Evolutionary conservation across 2,888 invertebrate genomes (phyloP), one percentile per base, ranked within the genome.

Genomic region (Phengaris alcon): DNA sequence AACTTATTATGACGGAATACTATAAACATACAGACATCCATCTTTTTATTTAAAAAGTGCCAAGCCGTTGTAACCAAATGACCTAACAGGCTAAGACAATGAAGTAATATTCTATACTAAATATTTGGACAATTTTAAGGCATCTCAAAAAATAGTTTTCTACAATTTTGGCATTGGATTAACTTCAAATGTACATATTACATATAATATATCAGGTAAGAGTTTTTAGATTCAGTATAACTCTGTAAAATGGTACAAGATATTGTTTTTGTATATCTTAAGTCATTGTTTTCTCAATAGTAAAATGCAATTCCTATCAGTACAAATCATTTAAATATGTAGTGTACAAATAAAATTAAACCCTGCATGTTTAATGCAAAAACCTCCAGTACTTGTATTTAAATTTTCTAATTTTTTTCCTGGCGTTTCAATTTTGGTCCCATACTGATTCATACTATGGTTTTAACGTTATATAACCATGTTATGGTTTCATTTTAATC

Each of bases 121-220:
- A 6, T 48, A 48, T 64, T 64, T 64, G 64, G 64, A 64, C 35
- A 64, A 64, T 64, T 59, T 59, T 64, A 64, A 64, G 64, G 64
- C 64, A 64, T 35, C 64, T 13, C 35, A 44, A 10, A 44, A 44
- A 64, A 64, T 64, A 64, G 35, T 64, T 64, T 13, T 13, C 64
- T 64, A 64, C 35, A 12, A 3, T 44, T 64, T 64, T 64, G 64
- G 64, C 64, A 44, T 35, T 35, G 44, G 64, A 64, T 35, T 35
- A 13, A 55, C 22, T 10, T 22, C 22, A n/a, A 22, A 35, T 35
- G 35, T 35, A 22, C 22, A 1, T 22, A 35, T 35, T 35, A 35
- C 35, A 35, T 35, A 2, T 35, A 59, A 22, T 57, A 59, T 59
- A 10, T 22, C 15, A 22, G 7, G 7, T 64, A 64, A 10, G 59